phyloP scores from a whole-genome alignment of 2,797 vertebrate genomes.

The Cossypha dichroa region DNA sequence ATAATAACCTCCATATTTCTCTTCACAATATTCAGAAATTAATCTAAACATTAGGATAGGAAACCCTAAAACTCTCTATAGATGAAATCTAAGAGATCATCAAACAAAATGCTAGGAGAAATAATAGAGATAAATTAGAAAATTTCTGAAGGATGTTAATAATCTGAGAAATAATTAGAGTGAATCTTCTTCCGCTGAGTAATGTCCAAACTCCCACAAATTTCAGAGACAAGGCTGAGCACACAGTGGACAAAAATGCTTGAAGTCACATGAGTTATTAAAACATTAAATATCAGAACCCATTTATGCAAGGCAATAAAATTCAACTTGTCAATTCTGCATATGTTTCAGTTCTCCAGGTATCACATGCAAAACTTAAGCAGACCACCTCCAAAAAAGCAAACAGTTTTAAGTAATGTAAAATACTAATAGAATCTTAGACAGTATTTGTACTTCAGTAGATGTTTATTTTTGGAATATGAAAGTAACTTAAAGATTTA shows the following conservation, averaged over 20 bases:
- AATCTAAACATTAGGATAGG: background rate
- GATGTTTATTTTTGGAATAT: background rate
- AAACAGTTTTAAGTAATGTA: background rate
- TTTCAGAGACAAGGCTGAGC: background rate
- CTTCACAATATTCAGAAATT: background rate
- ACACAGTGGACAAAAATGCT: background rate
- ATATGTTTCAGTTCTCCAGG: background rate
- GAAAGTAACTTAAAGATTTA: background rate
- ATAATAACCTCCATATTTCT: background rate
- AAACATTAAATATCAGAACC: background rate
- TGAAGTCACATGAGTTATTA: background rate
- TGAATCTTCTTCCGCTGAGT: background rate
- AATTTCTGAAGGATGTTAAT: background rate
- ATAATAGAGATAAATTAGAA: background rate
- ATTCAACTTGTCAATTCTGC: background rate
- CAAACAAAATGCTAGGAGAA: background rate
- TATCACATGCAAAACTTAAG: background rate
- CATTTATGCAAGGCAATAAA: background rate
- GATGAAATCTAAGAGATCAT: background rate
- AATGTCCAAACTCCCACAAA: background rate
- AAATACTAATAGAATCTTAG: background rate
- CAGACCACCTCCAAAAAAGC: background rate
- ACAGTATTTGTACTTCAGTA: background rate
- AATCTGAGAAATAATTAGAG: background rate
- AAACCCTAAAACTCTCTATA: background rate